Percentiles rank a stretch among this genome's conserved stretches.
Evolutionary conservation across 2,113 vertebrate genomes (phyloP).

Genomic region (Taurulus bubalis): DNA sequence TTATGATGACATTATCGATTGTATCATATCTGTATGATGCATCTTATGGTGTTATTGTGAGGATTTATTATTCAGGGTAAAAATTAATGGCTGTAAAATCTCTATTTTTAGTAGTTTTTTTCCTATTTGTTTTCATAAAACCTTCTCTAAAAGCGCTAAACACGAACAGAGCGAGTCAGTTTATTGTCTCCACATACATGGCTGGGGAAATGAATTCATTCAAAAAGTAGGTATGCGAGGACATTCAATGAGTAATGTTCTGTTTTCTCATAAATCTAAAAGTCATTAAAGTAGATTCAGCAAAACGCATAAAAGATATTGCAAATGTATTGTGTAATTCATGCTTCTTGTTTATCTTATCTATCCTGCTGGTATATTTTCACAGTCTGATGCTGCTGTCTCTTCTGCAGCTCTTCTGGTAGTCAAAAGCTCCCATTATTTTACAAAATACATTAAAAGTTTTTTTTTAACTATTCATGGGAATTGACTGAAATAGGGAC

Average conservation of each 20-base stretch:
- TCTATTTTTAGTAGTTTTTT: background rate
- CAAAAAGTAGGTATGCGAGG: background rate
- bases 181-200: background rate
- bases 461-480: background rate
- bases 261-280: slow-evolving; percentile 16
- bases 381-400: slow-evolving; percentile 8
- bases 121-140: background rate
- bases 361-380: background rate
- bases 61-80: background rate
- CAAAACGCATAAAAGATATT: background rate
- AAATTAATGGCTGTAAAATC: background rate
- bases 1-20: background rate
- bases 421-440: slow-evolving; percentile 16
- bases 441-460: slow-evolving; percentile 12
- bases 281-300: slow-evolving; percentile 15
- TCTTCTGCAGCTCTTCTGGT: background rate
- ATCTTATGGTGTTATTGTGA: background rate
- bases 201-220: background rate
- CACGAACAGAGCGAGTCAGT: background rate
- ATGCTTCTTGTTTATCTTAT: background rate
- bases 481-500: background rate
- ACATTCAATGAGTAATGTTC: background rate
- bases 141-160: background rate
- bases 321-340: background rate
- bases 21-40: background rate